phyloP scores from a whole-genome alignment of 2,888 invertebrate species.

The Trissoscelio sp. region DNA sequence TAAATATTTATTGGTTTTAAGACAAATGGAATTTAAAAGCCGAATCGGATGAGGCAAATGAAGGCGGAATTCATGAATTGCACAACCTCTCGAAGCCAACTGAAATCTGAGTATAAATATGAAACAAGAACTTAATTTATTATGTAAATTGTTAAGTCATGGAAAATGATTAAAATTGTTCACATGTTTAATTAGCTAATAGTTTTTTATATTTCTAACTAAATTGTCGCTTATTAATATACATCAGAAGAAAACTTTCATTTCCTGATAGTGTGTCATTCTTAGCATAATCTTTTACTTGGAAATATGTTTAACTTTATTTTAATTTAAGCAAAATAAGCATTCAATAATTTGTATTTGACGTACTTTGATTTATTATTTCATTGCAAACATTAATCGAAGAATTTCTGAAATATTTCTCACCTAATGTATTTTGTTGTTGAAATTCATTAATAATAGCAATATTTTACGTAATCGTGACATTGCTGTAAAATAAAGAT shows the following conservation, averaged over 20 bases:
- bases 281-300: not conserved
- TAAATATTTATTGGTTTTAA: conserved; percentile 20
- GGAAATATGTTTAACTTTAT: not conserved
- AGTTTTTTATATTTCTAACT: too few species aligned
- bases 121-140: too few species aligned
- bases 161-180: not conserved
- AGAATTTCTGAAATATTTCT: not conserved
- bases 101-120: too few species aligned
- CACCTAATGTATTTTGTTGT: not conserved
- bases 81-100: too few species aligned
- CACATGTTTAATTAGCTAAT: not conserved
- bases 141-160: too few species aligned
- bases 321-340: not conserved
- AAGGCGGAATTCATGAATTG: not conserved
- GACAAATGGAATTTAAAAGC: not conserved
- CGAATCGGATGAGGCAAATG: not conserved
- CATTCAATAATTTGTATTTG: too few species aligned
- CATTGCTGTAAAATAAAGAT: not conserved
- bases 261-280: not conserved
- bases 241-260: not conserved
- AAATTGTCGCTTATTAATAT: not conserved
- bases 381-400: not conserved
- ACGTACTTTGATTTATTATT: not conserved
- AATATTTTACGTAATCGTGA: not conserved
- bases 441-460: not conserved